Base-by-base conservation (phyloP, 1,140 invertebrate species). In the Panagrolaimus sp. region DNA sequence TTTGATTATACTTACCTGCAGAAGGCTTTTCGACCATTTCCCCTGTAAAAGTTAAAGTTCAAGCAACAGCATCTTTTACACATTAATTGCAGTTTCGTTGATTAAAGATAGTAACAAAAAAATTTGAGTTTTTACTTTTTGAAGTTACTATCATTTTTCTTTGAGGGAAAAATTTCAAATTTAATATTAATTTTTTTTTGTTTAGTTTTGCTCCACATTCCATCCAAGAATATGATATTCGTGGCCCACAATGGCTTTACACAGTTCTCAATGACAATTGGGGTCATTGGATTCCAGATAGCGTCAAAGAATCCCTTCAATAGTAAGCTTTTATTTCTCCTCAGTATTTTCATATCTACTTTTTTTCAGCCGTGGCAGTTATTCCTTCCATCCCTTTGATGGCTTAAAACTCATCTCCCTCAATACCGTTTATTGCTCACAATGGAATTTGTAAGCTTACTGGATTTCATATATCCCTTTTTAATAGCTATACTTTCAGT, bases 401-500 rank as follows among this genome's bases (percentile, higher is more conserved):
- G 83, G 84, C 3, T 77, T 86, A 4, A 71, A 84, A 38, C 65
- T 86, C 25, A 78, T 86, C n/a, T 86, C 85, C 14, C 67, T 86
- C 0, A 86, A 86, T 67, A 85, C 80, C 73, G 85, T 84, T 67
- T 84, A 80, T 73, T 85, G 85, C 66, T 84, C 84, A 61, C 78
- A 76, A 48, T 73, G 73, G 31, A 86, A 86, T 74, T 84, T 84
- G 84, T 85, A 77, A 79, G 76, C 77, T 48, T 43, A 63, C 20
- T n/a, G 31, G 51, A 25, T 20, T 57, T 57, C 14, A 16, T 25
- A 57, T 25, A 57, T 25, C 51, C n/a, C 27, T 14, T 7, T 38
- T 38, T 4, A 38, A 38, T 4, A 38, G 31, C 2, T 38, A 4
- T 38, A 7, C 31, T 65, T 95, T 94, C 92, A 87, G 93, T 92